These are phyloP conservation scores for Digitonthophagus gazella DNA, from an alignment of 2,888 invertebrate genomes.

Conservation along the genomic window DNA sequence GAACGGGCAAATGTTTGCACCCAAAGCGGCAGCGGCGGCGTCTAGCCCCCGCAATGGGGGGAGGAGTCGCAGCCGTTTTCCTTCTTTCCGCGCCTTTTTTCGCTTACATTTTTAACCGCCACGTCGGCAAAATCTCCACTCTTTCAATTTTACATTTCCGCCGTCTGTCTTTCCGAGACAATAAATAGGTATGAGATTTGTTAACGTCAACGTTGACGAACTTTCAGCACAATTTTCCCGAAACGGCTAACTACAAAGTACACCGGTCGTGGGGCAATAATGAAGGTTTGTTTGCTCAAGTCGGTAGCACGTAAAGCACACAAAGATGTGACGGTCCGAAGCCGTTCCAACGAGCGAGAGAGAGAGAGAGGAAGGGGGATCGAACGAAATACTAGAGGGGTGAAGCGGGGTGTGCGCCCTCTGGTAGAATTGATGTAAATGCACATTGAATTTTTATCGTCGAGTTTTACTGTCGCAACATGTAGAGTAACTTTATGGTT, in stretches of 20 bases:
- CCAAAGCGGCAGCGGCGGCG: constrained; percentile 22
- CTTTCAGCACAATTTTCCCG: not conserved
- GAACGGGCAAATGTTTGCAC: constrained; percentile 45
- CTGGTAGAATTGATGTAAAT: constrained; percentile 51
- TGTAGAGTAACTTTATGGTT: constrained; percentile 50
- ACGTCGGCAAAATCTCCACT: not conserved
- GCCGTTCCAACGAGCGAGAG: not conserved
- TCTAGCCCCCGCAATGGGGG: not conserved
- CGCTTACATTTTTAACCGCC: not conserved
- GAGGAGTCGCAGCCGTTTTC: not conserved
- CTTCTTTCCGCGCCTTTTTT: not conserved
- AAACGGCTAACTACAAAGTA: constrained; percentile 7
- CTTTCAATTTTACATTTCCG: not conserved
- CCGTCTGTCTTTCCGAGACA: not conserved
- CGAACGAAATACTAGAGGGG: not conserved
- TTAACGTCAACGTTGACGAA: not conserved
- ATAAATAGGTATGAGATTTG: not conserved
- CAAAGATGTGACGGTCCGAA: constrained; percentile 13
- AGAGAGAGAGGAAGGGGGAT: not conserved
- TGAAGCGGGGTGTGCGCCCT: constrained; percentile 32
- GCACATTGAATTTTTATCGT: constrained; percentile 52
- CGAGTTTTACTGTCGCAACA: constrained; percentile 52
- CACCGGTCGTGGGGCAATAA: constrained; percentile 1
- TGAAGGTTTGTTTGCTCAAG: constrained; percentile 2
- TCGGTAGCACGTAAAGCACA: constrained; percentile 3